Conservation (phyloP, 2,797 vertebrate species). For the Eidolon dupreanum region DNA sequence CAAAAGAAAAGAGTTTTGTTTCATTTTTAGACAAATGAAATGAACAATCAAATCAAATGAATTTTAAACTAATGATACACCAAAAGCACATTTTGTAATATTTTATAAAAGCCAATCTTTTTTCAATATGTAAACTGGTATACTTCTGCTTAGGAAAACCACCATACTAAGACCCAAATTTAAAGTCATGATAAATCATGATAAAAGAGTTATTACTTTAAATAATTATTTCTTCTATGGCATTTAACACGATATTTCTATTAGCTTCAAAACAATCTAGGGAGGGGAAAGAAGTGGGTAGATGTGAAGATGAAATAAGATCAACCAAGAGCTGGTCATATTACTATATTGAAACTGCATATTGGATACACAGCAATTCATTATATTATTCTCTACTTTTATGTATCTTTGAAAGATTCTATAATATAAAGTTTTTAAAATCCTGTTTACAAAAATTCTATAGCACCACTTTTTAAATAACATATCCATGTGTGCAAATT, state of each 20-base stretch:
- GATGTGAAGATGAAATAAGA: background rate
- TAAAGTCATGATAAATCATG: background rate
- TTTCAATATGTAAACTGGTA: background rate
- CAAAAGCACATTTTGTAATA: background rate
- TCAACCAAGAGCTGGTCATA: background rate
- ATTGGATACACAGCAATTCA: background rate
- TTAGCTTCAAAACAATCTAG: background rate
- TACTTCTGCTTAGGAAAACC: background rate
- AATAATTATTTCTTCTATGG: background rate
- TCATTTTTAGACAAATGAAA: conserved; percentile 52
- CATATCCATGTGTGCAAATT: background rate
- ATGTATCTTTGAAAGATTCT: background rate
- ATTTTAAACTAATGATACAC: background rate
- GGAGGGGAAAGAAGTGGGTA: background rate
- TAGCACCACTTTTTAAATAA: background rate
- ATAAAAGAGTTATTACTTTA: background rate
- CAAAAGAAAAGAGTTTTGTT: conserved; percentile 17
- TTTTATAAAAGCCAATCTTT: background rate
- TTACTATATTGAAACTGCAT: background rate
- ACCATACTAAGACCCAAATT: background rate
- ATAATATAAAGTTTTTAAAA: background rate
- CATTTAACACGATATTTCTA: conserved; percentile 32
- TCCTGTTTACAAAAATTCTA: background rate
- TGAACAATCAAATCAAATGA: conserved; percentile 15
- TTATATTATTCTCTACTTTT: background rate